Conservation (phyloP, 2,797 vertebrate species). For the Ficedula albicollis region DNA sequence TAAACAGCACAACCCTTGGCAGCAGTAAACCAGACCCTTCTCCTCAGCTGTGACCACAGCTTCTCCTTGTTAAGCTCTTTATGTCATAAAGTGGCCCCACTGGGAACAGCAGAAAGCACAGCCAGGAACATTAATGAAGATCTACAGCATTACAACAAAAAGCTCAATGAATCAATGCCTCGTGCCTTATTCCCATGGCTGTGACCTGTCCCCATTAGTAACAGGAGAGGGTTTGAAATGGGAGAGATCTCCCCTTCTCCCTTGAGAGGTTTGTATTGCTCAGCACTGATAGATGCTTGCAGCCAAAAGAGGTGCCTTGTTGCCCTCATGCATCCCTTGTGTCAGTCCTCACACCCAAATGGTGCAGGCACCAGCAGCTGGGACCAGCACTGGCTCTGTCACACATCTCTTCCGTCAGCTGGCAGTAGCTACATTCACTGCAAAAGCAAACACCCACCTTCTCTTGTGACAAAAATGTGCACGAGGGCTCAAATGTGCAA, state of each 20-base stretch:
- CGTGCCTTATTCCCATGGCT: background rate
- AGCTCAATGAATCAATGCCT: constrained; percentile 59
- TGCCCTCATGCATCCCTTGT: background rate
- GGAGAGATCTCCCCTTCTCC: constrained; percentile 7
- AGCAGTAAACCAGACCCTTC: background rate
- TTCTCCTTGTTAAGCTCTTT: constrained; percentile 53
- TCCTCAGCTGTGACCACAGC: constrained; percentile 9
- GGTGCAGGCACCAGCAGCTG: background rate
- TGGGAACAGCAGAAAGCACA: constrained; percentile 36
- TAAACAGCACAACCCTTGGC: background rate
- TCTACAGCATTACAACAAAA: constrained; percentile 64
- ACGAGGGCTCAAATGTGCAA: background rate
- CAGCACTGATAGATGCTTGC: background rate
- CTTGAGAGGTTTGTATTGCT: background rate
- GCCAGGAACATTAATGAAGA: constrained; percentile 66
- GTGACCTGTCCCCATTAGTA: constrained; percentile 54
- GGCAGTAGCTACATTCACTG: background rate
- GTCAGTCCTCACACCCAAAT: background rate
- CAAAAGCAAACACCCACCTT: background rate
- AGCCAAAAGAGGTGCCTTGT: background rate
- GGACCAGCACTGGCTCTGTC: background rate
- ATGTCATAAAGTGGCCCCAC: constrained; percentile 42
- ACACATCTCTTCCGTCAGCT: background rate
- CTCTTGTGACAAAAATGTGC: background rate
- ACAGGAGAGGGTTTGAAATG: background rate